Evolutionary conservation across 1,140 invertebrate genomes (phyloP).

Genomic region (Pentalonia nigronervosa): DNA sequence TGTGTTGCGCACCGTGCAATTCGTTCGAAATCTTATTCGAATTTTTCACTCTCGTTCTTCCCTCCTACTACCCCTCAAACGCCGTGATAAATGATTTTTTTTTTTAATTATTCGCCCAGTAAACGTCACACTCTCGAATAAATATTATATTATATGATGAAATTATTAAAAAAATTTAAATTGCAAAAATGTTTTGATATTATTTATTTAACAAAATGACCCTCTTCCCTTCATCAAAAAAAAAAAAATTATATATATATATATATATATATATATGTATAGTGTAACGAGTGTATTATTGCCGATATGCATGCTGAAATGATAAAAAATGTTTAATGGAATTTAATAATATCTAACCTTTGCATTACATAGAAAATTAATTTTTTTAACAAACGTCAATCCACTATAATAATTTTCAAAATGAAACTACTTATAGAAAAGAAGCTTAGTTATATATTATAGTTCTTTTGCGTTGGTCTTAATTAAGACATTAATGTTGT

Average conservation of each 20-base stretch:
- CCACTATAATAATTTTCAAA: not conserved
- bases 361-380: not conserved
- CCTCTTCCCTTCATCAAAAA: too few species aligned
- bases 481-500: not conserved
- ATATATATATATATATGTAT: not conserved
- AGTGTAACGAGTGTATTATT: not conserved
- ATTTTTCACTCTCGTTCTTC: not conserved
- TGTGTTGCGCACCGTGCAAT: not conserved
- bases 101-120: not conserved
- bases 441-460: not conserved
- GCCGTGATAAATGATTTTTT: not conserved
- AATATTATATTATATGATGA: not conserved
- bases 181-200: not conserved
- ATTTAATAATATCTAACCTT: not conserved
- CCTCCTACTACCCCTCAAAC: not conserved
- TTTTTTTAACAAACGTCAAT: not conserved
- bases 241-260: too few species aligned
- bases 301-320: too few species aligned
- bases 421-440: not conserved
- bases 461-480: not conserved
- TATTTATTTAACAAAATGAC: too few species aligned
- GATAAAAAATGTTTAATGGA: not conserved
- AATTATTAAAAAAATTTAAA: not conserved
- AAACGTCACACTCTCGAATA: not conserved
- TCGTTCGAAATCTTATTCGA: not conserved